Evolutionary conservation across 2,888 invertebrate species (phyloP).

Genomic region (Scaptomyza reducta): DNA sequence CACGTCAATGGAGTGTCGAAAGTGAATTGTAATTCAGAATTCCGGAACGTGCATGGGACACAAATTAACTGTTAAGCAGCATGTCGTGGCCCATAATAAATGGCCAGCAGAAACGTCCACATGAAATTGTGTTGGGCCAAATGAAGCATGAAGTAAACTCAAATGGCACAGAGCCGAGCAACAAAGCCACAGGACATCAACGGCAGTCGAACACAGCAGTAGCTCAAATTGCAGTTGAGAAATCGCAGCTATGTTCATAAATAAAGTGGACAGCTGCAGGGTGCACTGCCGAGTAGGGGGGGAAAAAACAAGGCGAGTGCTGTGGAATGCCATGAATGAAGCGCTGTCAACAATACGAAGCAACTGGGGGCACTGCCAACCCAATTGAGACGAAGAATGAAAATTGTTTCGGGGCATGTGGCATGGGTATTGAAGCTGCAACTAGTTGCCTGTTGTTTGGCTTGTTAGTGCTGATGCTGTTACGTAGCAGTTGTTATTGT

Average conservation of each 20-base stretch:
- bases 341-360: conserved; percentile 71
- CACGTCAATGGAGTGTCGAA: conserved; percentile 53
- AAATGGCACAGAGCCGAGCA: conserved; percentile 13
- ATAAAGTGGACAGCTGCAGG: conserved; percentile 49
- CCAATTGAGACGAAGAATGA: conserved; percentile 4
- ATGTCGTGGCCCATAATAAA: conserved; percentile 27
- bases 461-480: conserved; percentile 55
- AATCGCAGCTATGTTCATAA: conserved; percentile 70
- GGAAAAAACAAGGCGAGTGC: no score
- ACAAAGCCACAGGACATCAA: conserved; percentile 8
- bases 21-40: conserved; percentile 61
- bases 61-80: conserved; percentile 62
- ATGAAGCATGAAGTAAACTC: conserved; percentile 29
- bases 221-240: conserved; percentile 71
- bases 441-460: conserved; percentile 51
- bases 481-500: conserved; percentile 36
- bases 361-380: conserved; percentile 37
- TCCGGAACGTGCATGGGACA: conserved; percentile 56
- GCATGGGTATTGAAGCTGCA: conserved; percentile 33
- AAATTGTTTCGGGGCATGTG: background rate
- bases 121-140: conserved; percentile 36
- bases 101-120: conserved; percentile 18
- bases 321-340: conserved; percentile 67
- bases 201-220: conserved; percentile 21
- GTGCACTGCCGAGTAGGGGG: conserved; percentile 3